These are phyloP conservation scores for Danionella dracula DNA, from an alignment of 2,797 vertebrate genomes.

Conservation along the genomic window DNA sequence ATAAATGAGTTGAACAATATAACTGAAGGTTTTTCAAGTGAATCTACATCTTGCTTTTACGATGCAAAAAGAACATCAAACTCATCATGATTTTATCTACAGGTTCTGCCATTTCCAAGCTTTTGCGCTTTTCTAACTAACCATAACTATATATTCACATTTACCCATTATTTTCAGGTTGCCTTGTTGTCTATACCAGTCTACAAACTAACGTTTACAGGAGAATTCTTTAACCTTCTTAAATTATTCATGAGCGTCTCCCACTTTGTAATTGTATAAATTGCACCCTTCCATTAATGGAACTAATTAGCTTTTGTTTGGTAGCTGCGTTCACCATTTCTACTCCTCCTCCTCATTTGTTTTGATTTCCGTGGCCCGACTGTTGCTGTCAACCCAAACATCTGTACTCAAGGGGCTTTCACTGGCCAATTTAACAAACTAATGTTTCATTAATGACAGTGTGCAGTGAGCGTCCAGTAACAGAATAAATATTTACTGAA, in stretches of 20 bases:
- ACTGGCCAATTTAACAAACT: conserved; percentile 1
- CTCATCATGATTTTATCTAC: too few species aligned
- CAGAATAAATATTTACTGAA: neutral
- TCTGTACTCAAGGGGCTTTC: neutral
- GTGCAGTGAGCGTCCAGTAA: neutral
- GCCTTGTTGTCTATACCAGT: too few species aligned
- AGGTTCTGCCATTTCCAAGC: too few species aligned
- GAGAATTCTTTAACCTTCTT: neutral
- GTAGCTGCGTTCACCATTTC: neutral
- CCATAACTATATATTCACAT: too few species aligned
- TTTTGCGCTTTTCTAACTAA: too few species aligned
- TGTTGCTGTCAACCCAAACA: conserved; percentile 21
- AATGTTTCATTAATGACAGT: conserved; percentile 16
- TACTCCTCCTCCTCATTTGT: conserved; percentile 10
- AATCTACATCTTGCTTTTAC: too few species aligned
- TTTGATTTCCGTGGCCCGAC: conserved; percentile 25
- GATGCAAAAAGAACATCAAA: too few species aligned
- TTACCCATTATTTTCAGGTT: too few species aligned
- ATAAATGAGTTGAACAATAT: too few species aligned
- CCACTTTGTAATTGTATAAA: conserved; percentile 69
- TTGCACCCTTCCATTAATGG: conserved; percentile 69
- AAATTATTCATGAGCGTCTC: conserved; percentile 61
- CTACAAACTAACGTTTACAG: too few species aligned
- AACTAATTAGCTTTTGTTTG: conserved; percentile 71
- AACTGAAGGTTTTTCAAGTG: too few species aligned